Evolutionary conservation across 2,888 invertebrate species (phyloP).

Genomic region (Troilus luridus): DNA sequence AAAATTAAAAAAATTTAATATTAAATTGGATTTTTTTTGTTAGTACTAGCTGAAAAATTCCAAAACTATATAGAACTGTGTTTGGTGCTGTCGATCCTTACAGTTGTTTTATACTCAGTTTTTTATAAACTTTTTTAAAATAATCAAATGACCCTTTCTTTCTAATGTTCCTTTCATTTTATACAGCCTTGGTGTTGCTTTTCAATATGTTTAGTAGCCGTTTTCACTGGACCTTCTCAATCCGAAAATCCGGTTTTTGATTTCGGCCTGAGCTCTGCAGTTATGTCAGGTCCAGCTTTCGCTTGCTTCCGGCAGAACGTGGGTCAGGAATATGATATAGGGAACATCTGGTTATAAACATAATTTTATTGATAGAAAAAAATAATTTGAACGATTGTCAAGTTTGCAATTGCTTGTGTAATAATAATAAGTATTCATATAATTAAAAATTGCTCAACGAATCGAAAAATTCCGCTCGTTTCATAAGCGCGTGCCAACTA

Average conservation of each 20-base stretch:
- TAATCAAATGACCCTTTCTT: too few species aligned
- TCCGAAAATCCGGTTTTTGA: slow-evolving; percentile 41
- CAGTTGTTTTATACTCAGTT: too few species aligned
- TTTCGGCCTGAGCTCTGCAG: neutral
- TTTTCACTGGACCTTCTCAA: neutral
- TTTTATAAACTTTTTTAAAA: too few species aligned
- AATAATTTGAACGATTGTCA: neutral
- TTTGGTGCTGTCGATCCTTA: too few species aligned
- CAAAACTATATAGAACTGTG: too few species aligned
- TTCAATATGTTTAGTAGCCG: neutral
- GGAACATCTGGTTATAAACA: neutral
- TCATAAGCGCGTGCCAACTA: too few species aligned
- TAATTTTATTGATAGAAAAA: neutral
- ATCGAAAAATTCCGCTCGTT: too few species aligned
- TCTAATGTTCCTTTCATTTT: too few species aligned
- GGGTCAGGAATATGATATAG: neutral
- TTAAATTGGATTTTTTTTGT: too few species aligned
- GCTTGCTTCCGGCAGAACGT: slow-evolving; percentile 4
- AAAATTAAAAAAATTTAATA: too few species aligned
- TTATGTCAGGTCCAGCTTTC: slow-evolving; percentile 34
- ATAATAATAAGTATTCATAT: neutral
- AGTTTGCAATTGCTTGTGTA: neutral
- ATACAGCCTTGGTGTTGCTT: neutral
- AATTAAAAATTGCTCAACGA: too few species aligned
- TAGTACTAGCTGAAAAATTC: too few species aligned